Percentiles rank a stretch among this genome's conserved stretches.
phyloP scores from a whole-genome alignment of 2,797 vertebrate species.

The Acestrorhynchus altus region DNA sequence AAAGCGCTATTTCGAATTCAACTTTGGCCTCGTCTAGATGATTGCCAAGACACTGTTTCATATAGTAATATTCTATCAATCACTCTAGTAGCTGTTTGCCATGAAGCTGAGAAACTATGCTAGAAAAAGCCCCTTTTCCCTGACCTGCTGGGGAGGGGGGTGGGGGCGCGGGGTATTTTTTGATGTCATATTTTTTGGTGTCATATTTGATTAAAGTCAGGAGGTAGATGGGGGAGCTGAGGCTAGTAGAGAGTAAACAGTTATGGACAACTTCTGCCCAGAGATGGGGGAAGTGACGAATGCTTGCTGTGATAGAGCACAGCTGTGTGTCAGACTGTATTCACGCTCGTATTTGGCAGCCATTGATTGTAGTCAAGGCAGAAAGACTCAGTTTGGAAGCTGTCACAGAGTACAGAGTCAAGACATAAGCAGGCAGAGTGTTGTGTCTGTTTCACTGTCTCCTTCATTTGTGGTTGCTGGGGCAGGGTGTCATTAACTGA shows the following conservation, averaged over 20 bases:
- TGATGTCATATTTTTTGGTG: background rate
- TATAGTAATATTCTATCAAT: too few species aligned
- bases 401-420: background rate
- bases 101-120: background rate
- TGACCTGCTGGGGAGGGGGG: too few species aligned
- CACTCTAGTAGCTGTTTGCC: background rate
- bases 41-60: too few species aligned
- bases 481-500: background rate
- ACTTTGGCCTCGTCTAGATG: background rate
- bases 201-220: conserved; percentile 13
- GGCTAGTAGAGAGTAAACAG: conserved; percentile 7
- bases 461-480: background rate
- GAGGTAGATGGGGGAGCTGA: conserved; percentile 1
- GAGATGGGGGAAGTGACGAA: background rate
- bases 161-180: too few species aligned
- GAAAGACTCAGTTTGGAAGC: background rate
- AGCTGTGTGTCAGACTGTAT: conserved; percentile 30
- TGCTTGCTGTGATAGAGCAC: conserved; percentile 28
- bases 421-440: background rate
- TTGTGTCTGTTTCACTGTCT: background rate
- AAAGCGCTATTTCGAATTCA: background rate
- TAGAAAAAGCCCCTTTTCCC: background rate
- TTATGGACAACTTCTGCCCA: background rate
- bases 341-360: conserved; percentile 12
- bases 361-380: background rate